A percentile compares a stretch with the other conserved stretches of the same genome.
These are phyloP conservation scores for Scalopus aquaticus DNA, from an alignment of 2,113 vertebrate species.

Conservation along the genomic window DNA sequence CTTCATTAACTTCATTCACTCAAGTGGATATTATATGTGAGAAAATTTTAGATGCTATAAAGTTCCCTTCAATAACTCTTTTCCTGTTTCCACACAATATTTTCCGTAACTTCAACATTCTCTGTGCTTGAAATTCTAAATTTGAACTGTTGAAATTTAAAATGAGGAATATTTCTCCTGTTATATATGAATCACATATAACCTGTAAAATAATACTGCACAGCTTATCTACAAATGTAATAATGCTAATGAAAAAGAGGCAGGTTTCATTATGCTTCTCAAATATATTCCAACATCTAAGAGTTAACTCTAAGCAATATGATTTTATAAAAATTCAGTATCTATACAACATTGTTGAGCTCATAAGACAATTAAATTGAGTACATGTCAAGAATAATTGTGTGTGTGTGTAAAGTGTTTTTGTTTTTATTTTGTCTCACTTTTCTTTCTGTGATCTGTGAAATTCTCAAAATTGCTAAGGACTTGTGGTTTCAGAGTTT, in stretches of 20 bases:
- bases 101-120: neutral
- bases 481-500: constrained; percentile 15
- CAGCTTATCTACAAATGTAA: neutral
- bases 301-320: constrained; percentile 18
- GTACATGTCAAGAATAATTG: neutral
- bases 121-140: constrained; percentile 40
- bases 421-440: constrained; percentile 50
- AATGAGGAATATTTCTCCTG: neutral
- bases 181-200: neutral
- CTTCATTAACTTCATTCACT: constrained; percentile 27
- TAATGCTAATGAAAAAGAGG: neutral
- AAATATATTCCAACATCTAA: neutral
- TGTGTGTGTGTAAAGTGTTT: neutral
- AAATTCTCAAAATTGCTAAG: constrained; percentile 21
- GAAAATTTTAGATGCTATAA: neutral
- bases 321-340: constrained; percentile 34
- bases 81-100: neutral
- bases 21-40: neutral
- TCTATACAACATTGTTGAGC: neutral
- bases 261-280: neutral
- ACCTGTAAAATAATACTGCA: constrained; percentile 1
- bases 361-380: neutral
- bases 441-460: neutral
- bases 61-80: neutral
- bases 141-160: constrained; percentile 44